Conservation (phyloP, 2,113 vertebrate species). For the Mus pahari region DNA sequence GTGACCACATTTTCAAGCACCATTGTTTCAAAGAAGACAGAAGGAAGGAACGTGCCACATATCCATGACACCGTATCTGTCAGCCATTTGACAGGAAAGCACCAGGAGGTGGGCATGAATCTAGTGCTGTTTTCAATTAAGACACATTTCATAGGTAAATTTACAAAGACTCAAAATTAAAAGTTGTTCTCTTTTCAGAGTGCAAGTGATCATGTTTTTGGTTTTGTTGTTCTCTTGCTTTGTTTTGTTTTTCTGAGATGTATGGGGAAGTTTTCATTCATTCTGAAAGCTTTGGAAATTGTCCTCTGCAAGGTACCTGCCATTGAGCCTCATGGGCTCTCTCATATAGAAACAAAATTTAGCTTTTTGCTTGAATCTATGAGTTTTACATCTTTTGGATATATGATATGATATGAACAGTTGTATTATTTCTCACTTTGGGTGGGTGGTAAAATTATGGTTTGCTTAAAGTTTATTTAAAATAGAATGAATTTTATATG, state of each 20-base stretch:
- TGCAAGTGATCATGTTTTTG: neutral
- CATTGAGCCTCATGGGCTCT: neutral
- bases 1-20: neutral
- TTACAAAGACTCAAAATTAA: neutral
- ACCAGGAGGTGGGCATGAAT: neutral
- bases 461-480: conserved; percentile 60
- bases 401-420: neutral
- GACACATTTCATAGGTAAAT: neutral
- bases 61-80: neutral
- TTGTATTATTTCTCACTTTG: conserved; percentile 5
- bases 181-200: conserved; percentile 31
- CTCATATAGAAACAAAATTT: neutral
- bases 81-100: neutral
- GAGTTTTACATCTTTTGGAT: neutral
- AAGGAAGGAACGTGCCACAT: neutral
- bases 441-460: conserved; percentile 36
- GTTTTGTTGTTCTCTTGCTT: no score
- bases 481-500: conserved; percentile 44
- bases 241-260: neutral
- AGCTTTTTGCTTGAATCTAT: neutral
- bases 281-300: neutral
- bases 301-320: neutral
- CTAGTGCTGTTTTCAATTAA: neutral
- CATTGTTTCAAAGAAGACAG: neutral
- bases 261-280: neutral